Conservation (phyloP, 2,888 invertebrate genomes). For the Nebria salina region DNA sequence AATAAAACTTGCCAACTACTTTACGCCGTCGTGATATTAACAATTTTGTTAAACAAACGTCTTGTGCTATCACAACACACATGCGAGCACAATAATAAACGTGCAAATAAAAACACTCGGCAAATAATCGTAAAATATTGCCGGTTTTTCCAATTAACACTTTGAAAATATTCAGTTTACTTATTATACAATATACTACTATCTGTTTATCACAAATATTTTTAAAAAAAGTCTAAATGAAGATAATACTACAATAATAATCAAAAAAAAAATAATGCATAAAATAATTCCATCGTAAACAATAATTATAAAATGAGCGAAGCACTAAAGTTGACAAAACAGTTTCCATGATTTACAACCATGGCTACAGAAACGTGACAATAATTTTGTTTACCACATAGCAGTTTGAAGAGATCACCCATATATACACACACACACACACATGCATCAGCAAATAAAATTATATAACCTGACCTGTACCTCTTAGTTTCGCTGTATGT, state of each 20-base stretch:
- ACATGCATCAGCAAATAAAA: slow-evolving; percentile 25
- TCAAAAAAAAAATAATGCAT: neutral
- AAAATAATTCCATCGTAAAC: neutral
- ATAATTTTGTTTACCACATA: slow-evolving; percentile 38
- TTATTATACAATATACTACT: too few relatives aligned
- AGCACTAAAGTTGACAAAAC: neutral
- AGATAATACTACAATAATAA: neutral
- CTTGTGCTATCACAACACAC: neutral
- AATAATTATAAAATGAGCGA: neutral
- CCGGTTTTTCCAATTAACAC: neutral
- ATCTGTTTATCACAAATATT: too few relatives aligned
- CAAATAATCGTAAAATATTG: neutral
- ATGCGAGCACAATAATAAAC: neutral
- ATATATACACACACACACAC: neutral
- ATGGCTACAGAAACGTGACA: slow-evolving; percentile 6
- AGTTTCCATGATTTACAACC: neutral
- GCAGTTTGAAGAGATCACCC: neutral
- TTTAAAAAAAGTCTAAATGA: neutral
- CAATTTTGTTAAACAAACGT: slow-evolving; percentile 6
- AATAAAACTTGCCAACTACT: neutral
- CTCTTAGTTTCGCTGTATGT: slow-evolving; percentile 24
- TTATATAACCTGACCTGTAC: slow-evolving; percentile 41
- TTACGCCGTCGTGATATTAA: neutral
- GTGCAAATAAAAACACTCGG: neutral
- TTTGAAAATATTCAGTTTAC: neutral